Evolutionary conservation across 2,888 invertebrate genomes (phyloP).

Genomic region (Emmelina monodactyla): DNA sequence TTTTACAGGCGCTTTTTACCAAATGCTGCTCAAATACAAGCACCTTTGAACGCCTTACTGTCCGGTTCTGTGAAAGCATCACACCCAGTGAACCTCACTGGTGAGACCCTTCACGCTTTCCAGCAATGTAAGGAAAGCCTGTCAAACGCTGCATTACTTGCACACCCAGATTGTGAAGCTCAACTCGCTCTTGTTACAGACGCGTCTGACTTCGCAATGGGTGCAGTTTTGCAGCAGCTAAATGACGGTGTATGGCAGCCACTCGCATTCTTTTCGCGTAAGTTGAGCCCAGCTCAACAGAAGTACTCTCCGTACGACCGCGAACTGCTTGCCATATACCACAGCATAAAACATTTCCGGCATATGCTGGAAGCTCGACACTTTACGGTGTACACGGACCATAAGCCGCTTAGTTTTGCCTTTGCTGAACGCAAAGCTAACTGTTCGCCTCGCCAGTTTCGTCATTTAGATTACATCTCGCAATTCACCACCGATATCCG

Average conservation of each 20-base stretch:
- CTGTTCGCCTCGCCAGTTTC: background rate
- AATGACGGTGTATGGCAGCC: conserved; percentile 20
- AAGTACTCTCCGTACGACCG: background rate
- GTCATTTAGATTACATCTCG: background rate
- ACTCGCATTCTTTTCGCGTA: conserved; percentile 14
- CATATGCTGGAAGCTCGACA: background rate
- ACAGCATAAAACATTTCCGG: background rate
- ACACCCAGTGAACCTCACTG: background rate
- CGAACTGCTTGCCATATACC: background rate
- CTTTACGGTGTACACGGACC: background rate
- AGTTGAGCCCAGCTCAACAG: background rate
- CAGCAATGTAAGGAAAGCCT: conserved; percentile 16
- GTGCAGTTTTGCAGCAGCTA: conserved; percentile 26
- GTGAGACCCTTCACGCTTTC: conserved; percentile 13
- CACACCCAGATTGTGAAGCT: conserved; percentile 19
- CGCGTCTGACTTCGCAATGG: conserved; percentile 27
- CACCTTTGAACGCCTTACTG: conserved; percentile 19
- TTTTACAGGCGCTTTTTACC: conserved; percentile 13
- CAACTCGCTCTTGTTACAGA: conserved; percentile 20
- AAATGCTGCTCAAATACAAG: conserved; percentile 21
- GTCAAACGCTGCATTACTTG: conserved; percentile 18
- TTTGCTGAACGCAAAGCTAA: background rate
- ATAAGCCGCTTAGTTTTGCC: background rate
- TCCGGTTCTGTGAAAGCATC: conserved; percentile 8
- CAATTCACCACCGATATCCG: background rate